Evolutionary conservation across 2,888 invertebrate species (phyloP), one percentile per base, ranked within the genome.

Genomic region (Celastrina argiolus): DNA sequence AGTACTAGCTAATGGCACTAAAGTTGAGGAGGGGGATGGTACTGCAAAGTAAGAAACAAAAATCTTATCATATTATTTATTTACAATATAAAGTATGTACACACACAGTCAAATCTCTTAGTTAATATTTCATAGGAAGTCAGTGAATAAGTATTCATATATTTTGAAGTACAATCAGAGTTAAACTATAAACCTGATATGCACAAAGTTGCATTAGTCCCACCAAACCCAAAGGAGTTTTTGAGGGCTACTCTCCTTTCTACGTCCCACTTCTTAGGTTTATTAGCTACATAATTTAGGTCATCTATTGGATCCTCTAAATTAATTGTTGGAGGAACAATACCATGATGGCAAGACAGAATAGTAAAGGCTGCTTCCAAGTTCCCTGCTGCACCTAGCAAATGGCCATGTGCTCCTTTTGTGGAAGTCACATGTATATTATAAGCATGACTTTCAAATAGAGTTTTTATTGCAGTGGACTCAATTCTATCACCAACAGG

Each of bases 181-280:
- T 16, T 41, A 42, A 45, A 66, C 69, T 66, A 71, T 42, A 71
- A 58, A 68, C 65, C 68, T 83, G 90, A 88, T 75, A 94, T 90
- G 84, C 97, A 96, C 51, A 98, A 88, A 67, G 95, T 95, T 28
- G 98, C 98, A 93, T 99, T 99, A 2, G 99, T 99, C 56, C 99
- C 99, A 66, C 99, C 99, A 92, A 99, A 99, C 5, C 99, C 99
- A 92, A 99, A 99, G 0, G 99, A 98, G 89, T 99, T 99, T 84
- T 97, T 98, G 64, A 99, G 83, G 16, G 97, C 98, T 75, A 98
- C 90, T 77, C 95, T 93, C 75, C 85, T 91, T 65, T 76, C 79
- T 56, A 73, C 72, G 63, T 83, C 77, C 97, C 97, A 97, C 70
- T 87, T 79, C 75, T 91, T 91, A 68, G 91, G 81, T 45, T 78